Conservation (phyloP, 1,140 invertebrate species). For the Manduca sexta region DNA sequence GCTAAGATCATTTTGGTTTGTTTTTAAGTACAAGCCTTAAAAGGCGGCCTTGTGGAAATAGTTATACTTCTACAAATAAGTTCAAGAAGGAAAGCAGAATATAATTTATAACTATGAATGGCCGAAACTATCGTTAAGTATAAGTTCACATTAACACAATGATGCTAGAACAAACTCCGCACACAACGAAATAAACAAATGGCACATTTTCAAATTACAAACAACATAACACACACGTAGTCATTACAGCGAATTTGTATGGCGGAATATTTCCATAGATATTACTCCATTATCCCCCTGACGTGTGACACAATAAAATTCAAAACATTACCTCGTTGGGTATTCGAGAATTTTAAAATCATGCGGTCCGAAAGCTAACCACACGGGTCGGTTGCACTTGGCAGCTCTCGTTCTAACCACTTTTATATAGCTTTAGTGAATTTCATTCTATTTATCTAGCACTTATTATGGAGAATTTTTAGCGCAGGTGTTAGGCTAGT, state of each 20-base stretch:
- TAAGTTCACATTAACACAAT: too few relatives aligned
- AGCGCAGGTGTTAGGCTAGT: too few relatives aligned
- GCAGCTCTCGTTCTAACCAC: neutral
- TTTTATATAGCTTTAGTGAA: neutral
- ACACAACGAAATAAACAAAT: neutral
- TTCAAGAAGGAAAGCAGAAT: too few relatives aligned
- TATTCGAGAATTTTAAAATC: neutral
- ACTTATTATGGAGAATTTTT: too few relatives aligned
- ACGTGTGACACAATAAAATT: constrained; percentile 1
- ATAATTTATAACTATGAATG: too few relatives aligned
- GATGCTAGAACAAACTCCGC: too few relatives aligned
- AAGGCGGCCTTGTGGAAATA: too few relatives aligned
- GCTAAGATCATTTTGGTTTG: too few relatives aligned
- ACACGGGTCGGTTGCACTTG: neutral
- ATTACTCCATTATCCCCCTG: constrained; percentile 4
- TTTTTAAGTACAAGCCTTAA: too few relatives aligned
- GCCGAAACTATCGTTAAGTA: too few relatives aligned
- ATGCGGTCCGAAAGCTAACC: neutral
- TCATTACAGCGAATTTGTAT: neutral
- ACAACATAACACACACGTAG: neutral
- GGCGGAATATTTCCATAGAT: constrained; percentile 6
- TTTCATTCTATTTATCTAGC: constrained; percentile 1
- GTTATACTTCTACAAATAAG: too few relatives aligned
- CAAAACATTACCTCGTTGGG: neutral
- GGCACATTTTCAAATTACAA: neutral